Base-by-base conservation (phyloP, 1,140 invertebrate genomes). In the Drosophila pruinosa region DNA sequence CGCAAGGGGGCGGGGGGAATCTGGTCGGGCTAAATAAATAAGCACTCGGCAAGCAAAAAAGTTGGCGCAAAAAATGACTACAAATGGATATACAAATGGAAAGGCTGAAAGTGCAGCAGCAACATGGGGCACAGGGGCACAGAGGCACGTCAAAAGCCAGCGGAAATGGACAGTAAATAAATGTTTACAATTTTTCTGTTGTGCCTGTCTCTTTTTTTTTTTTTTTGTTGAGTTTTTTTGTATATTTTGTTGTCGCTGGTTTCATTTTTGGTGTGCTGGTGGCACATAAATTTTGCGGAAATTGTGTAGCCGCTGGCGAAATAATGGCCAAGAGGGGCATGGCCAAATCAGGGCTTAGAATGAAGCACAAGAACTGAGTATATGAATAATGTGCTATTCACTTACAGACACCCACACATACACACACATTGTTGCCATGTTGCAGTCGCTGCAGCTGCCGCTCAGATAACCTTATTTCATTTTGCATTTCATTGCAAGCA, bases 141-240 rank as follows among this genome's bases (percentile, higher is more conserved):
- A 15, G 15, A 22, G 39, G 54, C 52, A 58, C 73, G 70, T 86
- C 81, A 88, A 88, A 86, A 81, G 70, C 59, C 74, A 75, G 54
- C 70, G 81, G 81, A 88, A 86, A 86, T 86, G 81, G 81, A 86
- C 81, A 86, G 81, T 86, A 88, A 88, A 86, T 88, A 81, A 86
- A 76, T 86, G 82, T 81, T 86, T 81, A 78, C 77, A 85, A 85
- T 85, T 86, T 81, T 86, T 78, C 69, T 77, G 77, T 74, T 71
- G 81, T 75, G 63, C 68, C 68, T 70, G 53, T 47, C 34, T 52
- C 34, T 54, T 48, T 41, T 58, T 12, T 34, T 31, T 21, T 48
- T 24, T 48, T 61, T 24, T 12, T 26, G 15, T 57, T 28, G 1
- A 10, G 34, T 36, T 8, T 36, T 48, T 39, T 17, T 59, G n/a